Conservation (phyloP, 2,888 invertebrate genomes). For the Drosophila crucigera region DNA sequence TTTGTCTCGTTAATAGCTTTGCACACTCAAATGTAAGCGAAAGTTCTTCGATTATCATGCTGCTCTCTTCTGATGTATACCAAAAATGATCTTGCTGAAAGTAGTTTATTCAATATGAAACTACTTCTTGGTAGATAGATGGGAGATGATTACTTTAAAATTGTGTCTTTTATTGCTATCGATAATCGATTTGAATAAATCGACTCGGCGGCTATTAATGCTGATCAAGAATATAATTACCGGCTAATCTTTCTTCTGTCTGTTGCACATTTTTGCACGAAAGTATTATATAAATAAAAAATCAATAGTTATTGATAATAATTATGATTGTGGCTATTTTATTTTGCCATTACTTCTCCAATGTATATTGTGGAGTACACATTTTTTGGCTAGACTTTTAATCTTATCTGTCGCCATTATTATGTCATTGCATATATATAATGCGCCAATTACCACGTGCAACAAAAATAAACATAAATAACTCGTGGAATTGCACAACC, state of each 20-base stretch:
- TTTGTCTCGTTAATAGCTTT: not conserved
- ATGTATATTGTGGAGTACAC: not conserved
- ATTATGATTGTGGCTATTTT: conserved; percentile 2
- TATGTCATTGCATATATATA: conserved; percentile 28
- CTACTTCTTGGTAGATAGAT: not conserved
- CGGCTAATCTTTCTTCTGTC: not conserved
- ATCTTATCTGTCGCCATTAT: conserved; percentile 39
- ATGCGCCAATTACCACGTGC: conserved; percentile 29
- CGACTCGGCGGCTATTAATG: not conserved
- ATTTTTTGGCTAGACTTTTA: conserved; percentile 9
- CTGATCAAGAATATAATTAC: too few species aligned
- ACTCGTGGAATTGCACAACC: conserved; percentile 41
- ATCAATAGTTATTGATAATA: not conserved
- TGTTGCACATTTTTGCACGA: not conserved
- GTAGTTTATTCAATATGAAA: not conserved
- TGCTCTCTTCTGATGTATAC: not conserved
- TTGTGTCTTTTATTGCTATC: not conserved
- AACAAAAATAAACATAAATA: conserved; percentile 4
- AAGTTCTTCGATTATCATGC: not conserved
- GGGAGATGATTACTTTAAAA: not conserved
- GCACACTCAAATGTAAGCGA: not conserved
- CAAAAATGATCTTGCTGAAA: not conserved
- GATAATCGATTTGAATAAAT: not conserved
- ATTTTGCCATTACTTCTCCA: not conserved
- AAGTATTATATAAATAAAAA: not conserved